Evolutionary conservation across 2,888 invertebrate species (phyloP).

Genomic region (Chrysolina haemoptera): DNA sequence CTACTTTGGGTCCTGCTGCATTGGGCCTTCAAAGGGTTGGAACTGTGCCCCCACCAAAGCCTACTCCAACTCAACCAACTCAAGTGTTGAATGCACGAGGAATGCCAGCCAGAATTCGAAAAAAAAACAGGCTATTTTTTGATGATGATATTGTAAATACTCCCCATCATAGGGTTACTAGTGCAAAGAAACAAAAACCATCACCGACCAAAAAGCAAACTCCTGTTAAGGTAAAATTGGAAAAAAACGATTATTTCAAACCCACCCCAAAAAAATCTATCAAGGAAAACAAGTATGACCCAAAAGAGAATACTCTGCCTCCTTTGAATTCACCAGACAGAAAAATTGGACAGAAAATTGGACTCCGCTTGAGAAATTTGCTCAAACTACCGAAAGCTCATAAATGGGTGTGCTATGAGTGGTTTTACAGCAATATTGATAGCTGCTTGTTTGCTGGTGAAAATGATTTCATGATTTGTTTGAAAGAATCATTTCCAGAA

Average conservation of each 20-base stretch:
- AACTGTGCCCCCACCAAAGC: constrained; percentile 81
- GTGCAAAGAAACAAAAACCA: constrained; percentile 79
- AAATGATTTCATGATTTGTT: constrained; percentile 95
- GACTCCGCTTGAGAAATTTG: constrained; percentile 90
- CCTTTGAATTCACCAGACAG: constrained; percentile 80
- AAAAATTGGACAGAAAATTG: constrained; percentile 91
- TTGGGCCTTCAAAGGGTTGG: constrained; percentile 88
- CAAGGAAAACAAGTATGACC: constrained; percentile 59
- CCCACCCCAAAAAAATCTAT: constrained; percentile 63
- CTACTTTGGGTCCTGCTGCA: constrained; percentile 84
- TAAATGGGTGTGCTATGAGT: constrained; percentile 99
- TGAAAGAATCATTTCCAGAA: constrained; percentile 95
- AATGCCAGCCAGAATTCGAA: constrained; percentile 92
- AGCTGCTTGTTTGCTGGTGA: constrained; percentile 94
- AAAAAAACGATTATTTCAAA: constrained; percentile 49
- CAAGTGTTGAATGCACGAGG: constrained; percentile 88
- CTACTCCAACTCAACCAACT: constrained; percentile 80
- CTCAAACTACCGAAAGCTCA: constrained; percentile 98
- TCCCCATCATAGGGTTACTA: constrained; percentile 81
- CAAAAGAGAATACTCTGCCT: constrained; percentile 67
- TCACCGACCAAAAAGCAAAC: constrained; percentile 65
- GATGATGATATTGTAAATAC: constrained; percentile 91
- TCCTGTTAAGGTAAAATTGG: constrained; percentile 53
- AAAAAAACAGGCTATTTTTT: constrained; percentile 88
- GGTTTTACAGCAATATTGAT: constrained; percentile 99